Evolutionary conservation across 2,888 invertebrate genomes (phyloP), one percentile per base, ranked within the genome.

Genomic region (Salpingus planirostris): DNA sequence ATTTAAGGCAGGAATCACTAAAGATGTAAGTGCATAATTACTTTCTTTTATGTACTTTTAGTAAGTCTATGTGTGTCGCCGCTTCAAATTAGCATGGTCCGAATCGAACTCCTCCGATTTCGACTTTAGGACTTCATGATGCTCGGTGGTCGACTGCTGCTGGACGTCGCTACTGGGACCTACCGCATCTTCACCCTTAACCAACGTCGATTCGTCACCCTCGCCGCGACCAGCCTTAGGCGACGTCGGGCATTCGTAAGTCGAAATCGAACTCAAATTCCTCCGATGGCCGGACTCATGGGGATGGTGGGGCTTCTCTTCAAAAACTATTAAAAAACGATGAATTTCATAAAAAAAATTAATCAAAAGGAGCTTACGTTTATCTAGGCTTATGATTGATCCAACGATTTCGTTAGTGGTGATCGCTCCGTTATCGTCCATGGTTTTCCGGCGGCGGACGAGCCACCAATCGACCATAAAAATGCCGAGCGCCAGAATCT

Each of bases 391-490:
- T 51, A 87, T 86, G 52, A 87, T 86, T 29, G 88, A 88, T 18
- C 85, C 85, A 36, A 80, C 77, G 15, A 80, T 68, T 57, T 79
- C 78, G 43, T 76, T 75, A 15, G 77, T 69, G 21, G 76, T 76
- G 12, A 79, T 60, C 0, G 71, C 67, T 37, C 66, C 68, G 40
- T 71, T 67, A 47, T 80, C 80, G 54, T 74, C 73, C 27, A 74
- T 65, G 29, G 77, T 74, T 43, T 73, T 73, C 49, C 85, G 78
- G 47, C 81, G 73, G 28, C 83, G 71, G 29, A 92, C 88, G 27
- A 91, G 68, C 80, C 89, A 86, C 88, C 88, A 92, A 60, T 91
- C 91, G 15, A 85, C 74, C 47, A 85, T 66, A 65, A 92, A 92
- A 54, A 92, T 79, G 5, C 82, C 80, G 34, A 89, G 66, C 1